phyloP scores from a whole-genome alignment of 1,140 invertebrate species.

The Lutraria rhynchaena region DNA sequence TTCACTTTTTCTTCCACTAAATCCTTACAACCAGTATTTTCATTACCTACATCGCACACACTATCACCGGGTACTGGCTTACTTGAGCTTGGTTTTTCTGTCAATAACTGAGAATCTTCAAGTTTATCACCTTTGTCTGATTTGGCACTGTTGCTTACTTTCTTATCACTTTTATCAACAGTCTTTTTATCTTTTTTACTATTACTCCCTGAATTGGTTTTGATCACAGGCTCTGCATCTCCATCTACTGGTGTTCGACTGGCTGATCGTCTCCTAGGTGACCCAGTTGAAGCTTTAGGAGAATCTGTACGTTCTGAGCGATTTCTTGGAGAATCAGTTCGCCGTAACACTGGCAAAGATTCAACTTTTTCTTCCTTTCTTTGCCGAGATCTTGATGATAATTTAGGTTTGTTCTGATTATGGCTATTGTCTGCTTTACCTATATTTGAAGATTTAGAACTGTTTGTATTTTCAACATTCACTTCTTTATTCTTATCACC shows the following conservation, averaged over 20 bases:
- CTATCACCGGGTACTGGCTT: constrained; percentile 3
- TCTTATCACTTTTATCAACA: constrained; percentile 43
- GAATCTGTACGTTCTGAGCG: constrained; percentile 21
- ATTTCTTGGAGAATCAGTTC: constrained; percentile 34
- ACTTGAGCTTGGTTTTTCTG: constrained; percentile 5
- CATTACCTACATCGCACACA: neutral
- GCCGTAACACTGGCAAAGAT: neutral
- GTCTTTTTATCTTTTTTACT: constrained; percentile 38
- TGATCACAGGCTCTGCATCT: constrained; percentile 51
- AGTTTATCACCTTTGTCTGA: constrained; percentile 16
- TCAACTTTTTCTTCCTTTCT: constrained; percentile 47
- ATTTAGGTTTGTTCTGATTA: constrained; percentile 5
- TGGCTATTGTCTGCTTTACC: constrained; percentile 17
- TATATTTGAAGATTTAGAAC: constrained; percentile 2
- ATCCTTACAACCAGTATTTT: constrained; percentile 5
- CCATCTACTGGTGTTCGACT: constrained; percentile 26
- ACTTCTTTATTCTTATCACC: constrained; percentile 15
- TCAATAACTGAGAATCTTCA: constrained; percentile 10
- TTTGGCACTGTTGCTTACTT: constrained; percentile 40
- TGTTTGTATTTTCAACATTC: neutral
- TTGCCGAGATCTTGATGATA: constrained; percentile 15
- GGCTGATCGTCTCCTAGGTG: constrained; percentile 20
- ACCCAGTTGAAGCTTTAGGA: constrained; percentile 17
- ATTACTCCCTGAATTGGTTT: constrained; percentile 28
- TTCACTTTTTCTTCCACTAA: constrained; percentile 44